Conservation (phyloP, 2,113 vertebrate genomes). For the Dissostichus mawsoni region DNA sequence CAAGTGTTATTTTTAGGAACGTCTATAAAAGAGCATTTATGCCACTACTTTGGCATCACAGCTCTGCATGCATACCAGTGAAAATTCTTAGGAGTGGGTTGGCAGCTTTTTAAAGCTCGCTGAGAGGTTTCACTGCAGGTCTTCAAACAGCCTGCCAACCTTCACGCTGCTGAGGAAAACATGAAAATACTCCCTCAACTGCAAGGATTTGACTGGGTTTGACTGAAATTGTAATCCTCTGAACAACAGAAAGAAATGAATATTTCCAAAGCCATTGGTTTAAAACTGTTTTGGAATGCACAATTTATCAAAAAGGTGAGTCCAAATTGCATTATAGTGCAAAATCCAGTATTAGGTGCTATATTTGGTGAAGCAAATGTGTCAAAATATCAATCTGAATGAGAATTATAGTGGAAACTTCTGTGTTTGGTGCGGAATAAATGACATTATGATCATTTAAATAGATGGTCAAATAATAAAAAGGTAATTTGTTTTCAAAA, state of each 20-base stretch:
- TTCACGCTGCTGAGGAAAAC: slow-evolving; percentile 25
- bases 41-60: background rate
- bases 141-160: slow-evolving; percentile 7
- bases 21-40: slow-evolving; percentile 4
- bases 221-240: background rate
- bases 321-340: too few relatives aligned
- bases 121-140: slow-evolving; percentile 28
- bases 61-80: background rate
- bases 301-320: too few relatives aligned
- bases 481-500: too few relatives aligned
- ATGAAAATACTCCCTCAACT: background rate
- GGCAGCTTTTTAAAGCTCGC: slow-evolving; percentile 33
- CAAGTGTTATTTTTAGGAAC: background rate
- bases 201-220: background rate
- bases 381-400: too few relatives aligned
- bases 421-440: too few relatives aligned
- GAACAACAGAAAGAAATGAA: background rate
- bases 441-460: too few relatives aligned
- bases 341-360: too few relatives aligned
- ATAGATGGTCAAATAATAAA: too few relatives aligned
- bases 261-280: background rate
- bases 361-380: too few relatives aligned
- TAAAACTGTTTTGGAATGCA: too few relatives aligned
- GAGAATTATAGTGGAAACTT: too few relatives aligned
- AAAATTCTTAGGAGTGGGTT: slow-evolving; percentile 24